These are phyloP conservation scores for Zoanthus gigantus DNA, from an alignment of 92 coral and sea anemone species.

Conservation along the genomic window DNA sequence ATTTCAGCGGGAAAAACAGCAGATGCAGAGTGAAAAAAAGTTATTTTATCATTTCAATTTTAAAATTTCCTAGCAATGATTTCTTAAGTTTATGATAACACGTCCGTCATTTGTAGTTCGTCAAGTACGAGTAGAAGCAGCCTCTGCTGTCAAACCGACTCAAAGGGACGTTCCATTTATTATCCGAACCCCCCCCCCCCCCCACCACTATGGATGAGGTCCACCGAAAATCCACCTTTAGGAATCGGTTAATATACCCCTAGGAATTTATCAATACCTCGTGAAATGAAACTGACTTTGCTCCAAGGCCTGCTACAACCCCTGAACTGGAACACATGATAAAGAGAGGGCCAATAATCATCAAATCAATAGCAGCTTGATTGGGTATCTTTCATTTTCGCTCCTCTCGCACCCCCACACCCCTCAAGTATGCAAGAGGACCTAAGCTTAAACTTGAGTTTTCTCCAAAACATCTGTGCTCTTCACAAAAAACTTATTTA, in stretches of 20 bases:
- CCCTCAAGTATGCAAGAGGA: not conserved
- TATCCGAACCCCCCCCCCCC: constrained; percentile 2
- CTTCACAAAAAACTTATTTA: constrained; percentile 18
- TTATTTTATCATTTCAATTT: no score
- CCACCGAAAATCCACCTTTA: constrained; percentile 4
- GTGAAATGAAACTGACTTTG: not conserved
- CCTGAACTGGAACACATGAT: constrained; percentile 6
- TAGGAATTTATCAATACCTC: not conserved
- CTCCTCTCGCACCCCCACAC: not conserved
- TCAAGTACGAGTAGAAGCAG: no score
- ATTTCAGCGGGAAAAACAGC: no score
- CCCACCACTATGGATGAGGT: not conserved
- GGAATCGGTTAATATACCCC: not conserved
- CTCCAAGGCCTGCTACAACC: constrained; percentile 11
- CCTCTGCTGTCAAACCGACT: no score
- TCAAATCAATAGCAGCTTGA: not conserved
- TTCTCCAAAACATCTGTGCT: constrained; percentile 25
- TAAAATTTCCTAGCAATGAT: no score
- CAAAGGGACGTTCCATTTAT: not conserved
- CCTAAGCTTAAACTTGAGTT: not conserved
- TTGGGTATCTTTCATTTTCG: not conserved
- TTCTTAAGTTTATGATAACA: no score
- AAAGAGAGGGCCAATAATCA: constrained; percentile 6
- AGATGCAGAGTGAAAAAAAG: no score
- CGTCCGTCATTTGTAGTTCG: no score